Evolutionary conservation across 2,888 invertebrate species (phyloP), one percentile per base, ranked within the genome.

Genomic region (Aromia moschata): DNA sequence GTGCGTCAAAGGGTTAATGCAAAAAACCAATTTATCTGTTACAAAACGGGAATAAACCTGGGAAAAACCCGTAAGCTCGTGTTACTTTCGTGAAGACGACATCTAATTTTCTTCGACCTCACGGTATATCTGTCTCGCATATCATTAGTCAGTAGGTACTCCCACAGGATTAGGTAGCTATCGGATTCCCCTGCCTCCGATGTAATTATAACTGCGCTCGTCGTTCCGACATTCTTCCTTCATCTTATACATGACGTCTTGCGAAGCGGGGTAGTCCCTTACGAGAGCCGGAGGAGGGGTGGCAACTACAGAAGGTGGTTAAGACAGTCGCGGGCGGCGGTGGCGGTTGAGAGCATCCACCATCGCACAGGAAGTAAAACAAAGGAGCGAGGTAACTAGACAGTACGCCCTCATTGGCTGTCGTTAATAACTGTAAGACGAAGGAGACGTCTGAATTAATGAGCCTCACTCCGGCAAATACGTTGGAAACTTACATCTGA

Each of bases 361-460:
- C 41, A 52, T 62, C 67, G 57, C 53, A 53, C 55, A 56, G 66
- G 72, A 75, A 70, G 73, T 65, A 67, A 72, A 74, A 76, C 75
- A 77, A 77, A 75, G 75, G 74, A 73, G 67, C 70, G 69, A 69
- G 64, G 74, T 74, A 77, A 77, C 74, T 74, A 76, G 74, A 76
- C 74, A 73, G 74, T 71, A 74, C 65, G 67, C 73, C 71, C 75
- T 75, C 77, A 77, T 78, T 78, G 77, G 77, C 72, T 76, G 74
- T 72, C 74, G 77, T 77, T 79, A 78, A 79, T 78, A 79, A 77
- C 76, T 76, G 73, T 75, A 75, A 77, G 76, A 76, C 76, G 71
- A 67, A 73, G 74, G 76, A 77, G 77, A 78, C 74, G 78, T 74
- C 74, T 74, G 78, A 79, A 79, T 79, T 79, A 79, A 79, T 78